phyloP scores from a whole-genome alignment of 2,797 vertebrate genomes.

The Onychomys leucogaster region DNA sequence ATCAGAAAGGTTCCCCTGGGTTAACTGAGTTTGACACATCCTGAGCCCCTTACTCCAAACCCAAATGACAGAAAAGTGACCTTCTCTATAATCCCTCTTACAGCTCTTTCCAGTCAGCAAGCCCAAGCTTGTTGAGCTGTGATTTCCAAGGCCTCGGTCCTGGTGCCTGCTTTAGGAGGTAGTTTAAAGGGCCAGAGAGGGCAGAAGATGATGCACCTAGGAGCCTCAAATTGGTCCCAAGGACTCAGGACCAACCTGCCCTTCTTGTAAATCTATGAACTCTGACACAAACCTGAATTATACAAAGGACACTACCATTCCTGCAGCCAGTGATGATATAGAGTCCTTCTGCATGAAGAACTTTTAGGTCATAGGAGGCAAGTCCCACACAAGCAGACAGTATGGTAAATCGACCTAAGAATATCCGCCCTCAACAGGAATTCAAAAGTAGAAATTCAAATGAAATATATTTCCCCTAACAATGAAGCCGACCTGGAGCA shows the following conservation, averaged over 20 bases:
- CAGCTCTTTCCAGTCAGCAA: background rate
- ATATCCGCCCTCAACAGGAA: slow-evolving; percentile 19
- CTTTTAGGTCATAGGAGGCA: background rate
- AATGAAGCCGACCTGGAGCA: background rate
- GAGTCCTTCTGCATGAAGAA: background rate
- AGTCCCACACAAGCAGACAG: background rate
- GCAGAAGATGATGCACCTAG: background rate
- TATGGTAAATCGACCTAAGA: slow-evolving; percentile 43
- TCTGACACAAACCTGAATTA: background rate
- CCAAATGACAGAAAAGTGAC: background rate
- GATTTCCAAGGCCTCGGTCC: background rate
- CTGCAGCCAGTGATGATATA: background rate
- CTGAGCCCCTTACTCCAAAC: slow-evolving; percentile 5
- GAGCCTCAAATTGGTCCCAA: background rate
- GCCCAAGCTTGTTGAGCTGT: background rate
- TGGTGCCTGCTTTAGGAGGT: background rate
- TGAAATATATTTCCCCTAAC: background rate
- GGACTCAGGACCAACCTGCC: background rate
- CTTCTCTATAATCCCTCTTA: background rate
- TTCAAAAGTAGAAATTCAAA: slow-evolving; percentile 29
- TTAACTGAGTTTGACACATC: background rate
- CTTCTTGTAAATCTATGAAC: background rate
- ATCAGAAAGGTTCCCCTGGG: background rate
- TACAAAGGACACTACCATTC: background rate
- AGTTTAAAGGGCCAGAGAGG: background rate